Conservation (phyloP, 2,888 invertebrate genomes). For the Tetramorium bicarinatum region DNA sequence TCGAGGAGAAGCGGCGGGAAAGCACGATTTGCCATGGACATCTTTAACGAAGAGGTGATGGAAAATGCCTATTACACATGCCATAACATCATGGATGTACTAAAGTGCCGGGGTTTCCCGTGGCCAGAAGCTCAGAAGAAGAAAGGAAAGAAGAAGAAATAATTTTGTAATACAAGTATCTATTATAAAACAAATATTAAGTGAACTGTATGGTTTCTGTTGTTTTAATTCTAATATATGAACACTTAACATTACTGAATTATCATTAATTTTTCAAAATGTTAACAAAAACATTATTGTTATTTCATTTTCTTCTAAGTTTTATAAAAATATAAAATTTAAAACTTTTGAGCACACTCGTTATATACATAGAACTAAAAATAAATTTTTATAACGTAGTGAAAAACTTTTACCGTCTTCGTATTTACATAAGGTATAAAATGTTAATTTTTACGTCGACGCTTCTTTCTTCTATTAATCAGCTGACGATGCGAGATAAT, state of each 20-base stretch:
- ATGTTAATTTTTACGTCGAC: background rate
- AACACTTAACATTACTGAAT: background rate
- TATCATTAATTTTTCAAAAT: background rate
- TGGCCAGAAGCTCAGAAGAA: conserved; percentile 96
- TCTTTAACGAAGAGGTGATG: conserved; percentile 96
- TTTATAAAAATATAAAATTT: conserved; percentile 1
- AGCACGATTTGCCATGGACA: conserved; percentile 92
- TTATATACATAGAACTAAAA: background rate
- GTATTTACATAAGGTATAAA: background rate
- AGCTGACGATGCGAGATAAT: conserved; percentile 41
- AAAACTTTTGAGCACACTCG: background rate
- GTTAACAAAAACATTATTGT: background rate
- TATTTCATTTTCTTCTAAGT: background rate
- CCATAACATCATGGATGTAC: conserved; percentile 96
- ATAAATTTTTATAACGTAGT: background rate
- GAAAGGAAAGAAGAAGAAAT: conserved; percentile 93
- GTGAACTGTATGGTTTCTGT: background rate
- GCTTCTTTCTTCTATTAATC: background rate
- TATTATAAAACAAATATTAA: background rate
- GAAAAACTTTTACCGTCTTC: background rate
- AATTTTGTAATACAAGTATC: conserved; percentile 60
- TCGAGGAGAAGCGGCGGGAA: conserved; percentile 88
- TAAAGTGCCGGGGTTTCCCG: conserved; percentile 95
- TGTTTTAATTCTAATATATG: background rate
- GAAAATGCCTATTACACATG: conserved; percentile 97